Percentiles rank a stretch among this genome's conserved stretches.
These are phyloP conservation scores for Papilio aristodemus DNA, from an alignment of 1,140 invertebrate species.

Conservation along the genomic window DNA sequence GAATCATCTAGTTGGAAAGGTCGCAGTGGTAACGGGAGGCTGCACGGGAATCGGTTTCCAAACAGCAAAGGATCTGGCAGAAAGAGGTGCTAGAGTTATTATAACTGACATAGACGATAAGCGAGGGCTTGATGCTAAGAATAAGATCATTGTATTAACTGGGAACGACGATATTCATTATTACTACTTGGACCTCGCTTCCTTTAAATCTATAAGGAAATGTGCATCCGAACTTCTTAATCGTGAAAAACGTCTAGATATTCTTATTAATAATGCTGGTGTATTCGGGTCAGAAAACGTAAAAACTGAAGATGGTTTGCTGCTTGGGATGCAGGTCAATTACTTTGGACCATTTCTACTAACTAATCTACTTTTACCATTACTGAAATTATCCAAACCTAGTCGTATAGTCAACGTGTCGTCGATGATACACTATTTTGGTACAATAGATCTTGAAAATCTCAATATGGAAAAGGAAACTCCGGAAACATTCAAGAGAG, in stretches of 20 bases:
- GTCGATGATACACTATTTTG: constrained; percentile 85
- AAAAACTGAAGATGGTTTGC: constrained; percentile 88
- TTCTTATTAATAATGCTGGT: constrained; percentile 88
- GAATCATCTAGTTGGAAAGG: constrained; percentile 38
- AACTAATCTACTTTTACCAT: constrained; percentile 84
- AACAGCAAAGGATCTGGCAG: constrained; percentile 45
- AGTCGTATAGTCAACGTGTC: constrained; percentile 92
- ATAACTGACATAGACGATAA: constrained; percentile 89
- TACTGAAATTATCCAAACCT: constrained; percentile 86
- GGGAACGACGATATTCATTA: constrained; percentile 68
- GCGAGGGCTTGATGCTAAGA: constrained; percentile 58
- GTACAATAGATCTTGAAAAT: constrained; percentile 21
- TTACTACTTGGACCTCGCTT: constrained; percentile 85
- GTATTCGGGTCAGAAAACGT: constrained; percentile 79
- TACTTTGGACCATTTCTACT: constrained; percentile 91
- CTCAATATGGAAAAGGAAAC: constrained; percentile 84
- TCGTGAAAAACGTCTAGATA: constrained; percentile 83
- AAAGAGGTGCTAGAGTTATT: constrained; percentile 87
- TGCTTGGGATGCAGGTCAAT: constrained; percentile 92
- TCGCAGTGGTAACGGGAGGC: constrained; percentile 42
- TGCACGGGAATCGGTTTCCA: constrained; percentile 42
- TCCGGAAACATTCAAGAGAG: constrained; percentile 74
- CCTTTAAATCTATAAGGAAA: constrained; percentile 84
- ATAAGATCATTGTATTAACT: constrained; percentile 72
- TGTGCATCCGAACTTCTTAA: constrained; percentile 85